Base-by-base conservation (phyloP, 2,888 invertebrate genomes). In the Scaptomyza polygonia region DNA sequence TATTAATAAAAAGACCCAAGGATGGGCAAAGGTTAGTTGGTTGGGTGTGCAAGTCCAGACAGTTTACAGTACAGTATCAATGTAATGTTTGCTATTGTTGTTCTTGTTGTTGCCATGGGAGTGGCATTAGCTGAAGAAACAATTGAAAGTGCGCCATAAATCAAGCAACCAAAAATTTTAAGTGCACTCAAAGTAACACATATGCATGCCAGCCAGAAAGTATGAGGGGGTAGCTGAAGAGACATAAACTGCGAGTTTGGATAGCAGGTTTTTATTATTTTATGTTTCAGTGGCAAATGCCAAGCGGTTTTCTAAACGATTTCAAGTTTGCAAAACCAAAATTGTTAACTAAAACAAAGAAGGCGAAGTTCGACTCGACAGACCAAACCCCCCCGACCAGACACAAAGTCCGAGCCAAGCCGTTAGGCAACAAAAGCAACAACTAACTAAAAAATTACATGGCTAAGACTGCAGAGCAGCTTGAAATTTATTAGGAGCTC, bases 111-210 rank as follows among this genome's bases (percentile, higher is more conserved):
- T 61, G 61, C 55, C 51, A 47, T 29, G 61, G 58, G 67, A 66
- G 39, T 59, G 67, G 65, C 56, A 64, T 67, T 72, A 57, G 72
- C 61, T 59, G 58, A 44, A 59, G 65, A 76, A 72, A 79, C 85
- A 83, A 74, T 84, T 86, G 82, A 83, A 86, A 86, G 87, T 80
- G 78, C 85, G 58, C 69, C 80, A 86, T 83, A 83, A 83, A 83
- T 83, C 83, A 83, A 70, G 63, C 65, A 66, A 59, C 51, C 71
- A 54, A 67, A 77, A 77, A 86, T 65, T 84, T 80, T 86, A 86
- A 86, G 81, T 84, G 88, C 87, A 80, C 77, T 88, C 81, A 51
- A 67, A 79, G 68, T 71, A 79, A 45, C 78, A 58, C 73, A 73
- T 77, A 64, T 64, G 62, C 57, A 62, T 61, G 63, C 57, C 21